Percentiles rank a stretch among this genome's conserved stretches.
phyloP scores from a whole-genome alignment of 2,113 vertebrate species.

The Antennarius striatus region DNA sequence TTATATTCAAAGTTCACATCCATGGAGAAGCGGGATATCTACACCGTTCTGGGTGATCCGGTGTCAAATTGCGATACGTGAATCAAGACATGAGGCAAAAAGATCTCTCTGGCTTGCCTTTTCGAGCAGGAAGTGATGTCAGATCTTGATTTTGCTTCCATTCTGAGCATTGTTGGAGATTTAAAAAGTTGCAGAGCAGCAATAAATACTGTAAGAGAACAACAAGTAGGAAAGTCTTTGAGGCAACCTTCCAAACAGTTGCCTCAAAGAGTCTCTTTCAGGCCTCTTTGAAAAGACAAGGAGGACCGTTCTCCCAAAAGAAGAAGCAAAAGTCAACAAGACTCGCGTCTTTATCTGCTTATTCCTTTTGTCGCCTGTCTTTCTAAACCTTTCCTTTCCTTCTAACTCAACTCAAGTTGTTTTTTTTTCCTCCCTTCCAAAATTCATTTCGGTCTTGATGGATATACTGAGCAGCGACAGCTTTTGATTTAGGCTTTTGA shows the following conservation, averaged over 20 bases:
- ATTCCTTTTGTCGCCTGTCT: conserved; percentile 31
- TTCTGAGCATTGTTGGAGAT: background rate
- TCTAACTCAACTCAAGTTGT: conserved; percentile 31
- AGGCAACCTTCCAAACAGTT: background rate
- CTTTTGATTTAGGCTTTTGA: conserved; percentile 75
- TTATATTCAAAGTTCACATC: conserved; percentile 43
- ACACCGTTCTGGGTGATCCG: too few relatives aligned
- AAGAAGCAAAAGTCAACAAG: conserved; percentile 28
- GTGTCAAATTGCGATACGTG: too few relatives aligned
- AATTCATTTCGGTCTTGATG: conserved; percentile 67
- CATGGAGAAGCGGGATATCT: too few relatives aligned
- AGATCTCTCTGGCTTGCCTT: conserved; percentile 51
- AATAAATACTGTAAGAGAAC: background rate
- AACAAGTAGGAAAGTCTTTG: conserved; percentile 12
- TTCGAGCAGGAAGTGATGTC: conserved; percentile 41
- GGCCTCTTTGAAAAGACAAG: conserved; percentile 5
- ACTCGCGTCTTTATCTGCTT: conserved; percentile 30
- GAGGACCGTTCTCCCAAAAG: background rate
- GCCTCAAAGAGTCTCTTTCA: conserved; percentile 7
- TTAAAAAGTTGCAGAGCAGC: too few relatives aligned
- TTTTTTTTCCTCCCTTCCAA: conserved; percentile 28
- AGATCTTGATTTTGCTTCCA: conserved; percentile 57
- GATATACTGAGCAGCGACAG: conserved; percentile 57
- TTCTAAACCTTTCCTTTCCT: conserved; percentile 30
- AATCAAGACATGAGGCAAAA: conserved; percentile 34